phyloP scores from a whole-genome alignment of 2,113 vertebrate species.

The Nanorana parkeri region DNA sequence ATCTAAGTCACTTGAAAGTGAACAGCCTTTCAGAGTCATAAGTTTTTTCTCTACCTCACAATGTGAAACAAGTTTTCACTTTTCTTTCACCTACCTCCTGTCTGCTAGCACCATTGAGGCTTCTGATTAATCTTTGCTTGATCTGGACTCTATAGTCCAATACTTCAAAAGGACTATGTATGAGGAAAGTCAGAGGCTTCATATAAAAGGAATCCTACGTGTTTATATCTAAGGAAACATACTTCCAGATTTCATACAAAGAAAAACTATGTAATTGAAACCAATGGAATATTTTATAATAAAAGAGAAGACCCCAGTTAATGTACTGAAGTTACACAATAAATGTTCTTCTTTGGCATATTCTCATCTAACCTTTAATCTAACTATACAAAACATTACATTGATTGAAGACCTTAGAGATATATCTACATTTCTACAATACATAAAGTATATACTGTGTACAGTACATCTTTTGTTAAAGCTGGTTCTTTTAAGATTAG shows the following conservation, averaged over 20 bases:
- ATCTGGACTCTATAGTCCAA: not conserved
- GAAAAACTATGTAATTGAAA: slow-evolving; percentile 7
- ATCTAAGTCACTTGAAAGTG: too few relatives aligned
- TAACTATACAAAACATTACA: too few relatives aligned
- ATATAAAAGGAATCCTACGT: not conserved
- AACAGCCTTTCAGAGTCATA: too few relatives aligned
- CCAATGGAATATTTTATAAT: slow-evolving; percentile 8
- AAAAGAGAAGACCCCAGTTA: not conserved
- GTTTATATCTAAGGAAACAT: not conserved
- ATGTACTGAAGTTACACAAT: too few relatives aligned
- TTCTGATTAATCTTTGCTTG: not conserved
- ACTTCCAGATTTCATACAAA: slow-evolving; percentile 23
- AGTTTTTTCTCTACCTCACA: too few relatives aligned
- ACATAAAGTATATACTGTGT: too few relatives aligned
- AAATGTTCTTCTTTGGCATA: too few relatives aligned
- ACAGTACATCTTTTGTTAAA: too few relatives aligned
- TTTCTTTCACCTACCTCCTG: not conserved
- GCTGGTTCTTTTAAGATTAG: too few relatives aligned
- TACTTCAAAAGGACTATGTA: slow-evolving; percentile 14
- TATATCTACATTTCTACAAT: too few relatives aligned
- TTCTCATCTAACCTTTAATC: too few relatives aligned
- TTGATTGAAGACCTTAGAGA: too few relatives aligned
- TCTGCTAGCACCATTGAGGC: not conserved
- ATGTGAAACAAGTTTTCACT: not conserved
- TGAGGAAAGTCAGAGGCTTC: not conserved